phyloP scores from a whole-genome alignment of 2,113 vertebrate genomes.

The Empidonax alnorum region DNA sequence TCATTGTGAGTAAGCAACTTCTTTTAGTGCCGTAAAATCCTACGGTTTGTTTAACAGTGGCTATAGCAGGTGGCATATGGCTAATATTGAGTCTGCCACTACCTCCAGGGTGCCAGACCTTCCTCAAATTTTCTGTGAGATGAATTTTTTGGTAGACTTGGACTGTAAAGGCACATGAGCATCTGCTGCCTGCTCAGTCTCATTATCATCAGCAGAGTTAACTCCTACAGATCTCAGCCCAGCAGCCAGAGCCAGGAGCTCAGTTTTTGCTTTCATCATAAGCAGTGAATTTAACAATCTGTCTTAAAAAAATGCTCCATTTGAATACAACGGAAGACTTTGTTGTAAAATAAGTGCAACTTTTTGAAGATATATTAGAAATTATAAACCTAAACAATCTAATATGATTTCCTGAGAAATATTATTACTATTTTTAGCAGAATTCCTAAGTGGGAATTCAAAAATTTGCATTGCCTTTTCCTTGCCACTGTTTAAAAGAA shows the following conservation, averaged over 20 bases:
- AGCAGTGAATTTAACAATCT: not conserved
- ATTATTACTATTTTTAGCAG: not conserved
- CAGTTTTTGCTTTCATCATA: not conserved
- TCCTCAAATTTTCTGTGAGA: slow-evolving; percentile 74
- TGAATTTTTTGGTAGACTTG: slow-evolving; percentile 73
- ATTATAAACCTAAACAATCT: not conserved
- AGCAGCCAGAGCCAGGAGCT: slow-evolving; percentile 26
- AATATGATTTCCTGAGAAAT: not conserved
- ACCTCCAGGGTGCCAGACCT: slow-evolving; percentile 80
- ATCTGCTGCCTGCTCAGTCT: slow-evolving; percentile 89
- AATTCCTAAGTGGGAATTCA: not conserved
- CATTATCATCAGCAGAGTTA: slow-evolving; percentile 87
- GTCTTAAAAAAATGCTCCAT: not conserved
- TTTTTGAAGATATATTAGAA: not conserved
- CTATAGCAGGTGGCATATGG: slow-evolving; percentile 89
- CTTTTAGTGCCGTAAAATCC: slow-evolving; percentile 75
- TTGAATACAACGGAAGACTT: not conserved
- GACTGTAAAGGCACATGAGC: slow-evolving; percentile 93
- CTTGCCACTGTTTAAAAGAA: not conserved
- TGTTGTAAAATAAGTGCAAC: not conserved
- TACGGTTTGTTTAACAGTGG: slow-evolving; percentile 77
- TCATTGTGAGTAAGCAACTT: slow-evolving; percentile 75
- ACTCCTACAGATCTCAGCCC: slow-evolving; percentile 67
- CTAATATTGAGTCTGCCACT: slow-evolving; percentile 53
- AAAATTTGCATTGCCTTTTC: not conserved